These are phyloP conservation scores for Leucoma salicis DNA, from an alignment of 2,888 invertebrate genomes.

Conservation along the genomic window DNA sequence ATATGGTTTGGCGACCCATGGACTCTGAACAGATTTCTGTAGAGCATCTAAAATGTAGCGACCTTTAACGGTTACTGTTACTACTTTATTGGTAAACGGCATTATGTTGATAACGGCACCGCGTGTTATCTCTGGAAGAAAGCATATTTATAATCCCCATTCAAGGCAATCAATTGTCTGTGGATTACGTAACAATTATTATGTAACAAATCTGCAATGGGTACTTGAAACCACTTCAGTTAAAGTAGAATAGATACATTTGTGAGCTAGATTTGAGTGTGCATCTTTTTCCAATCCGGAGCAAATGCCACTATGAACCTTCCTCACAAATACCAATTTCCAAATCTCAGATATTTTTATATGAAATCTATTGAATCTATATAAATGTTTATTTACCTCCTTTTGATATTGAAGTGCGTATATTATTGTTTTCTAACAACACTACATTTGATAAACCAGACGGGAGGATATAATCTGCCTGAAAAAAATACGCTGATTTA, in stretches of 20 bases:
- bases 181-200: too few species aligned
- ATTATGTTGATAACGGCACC: conserved; percentile 85
- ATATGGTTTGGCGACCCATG: conserved; percentile 50
- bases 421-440: conserved; percentile 83
- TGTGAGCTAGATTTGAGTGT: too few species aligned
- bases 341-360: too few species aligned
- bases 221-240: too few species aligned
- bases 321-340: too few species aligned
- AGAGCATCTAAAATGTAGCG: conserved; percentile 82
- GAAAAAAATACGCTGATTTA: conserved; percentile 38
- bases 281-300: too few species aligned
- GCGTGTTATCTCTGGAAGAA: conserved; percentile 84
- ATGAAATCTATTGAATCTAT: too few species aligned
- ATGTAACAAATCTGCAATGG: conserved; percentile 2
- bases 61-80: conserved; percentile 85
- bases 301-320: too few species aligned
- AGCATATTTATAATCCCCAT: too few species aligned
- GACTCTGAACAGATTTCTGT: conserved; percentile 60
- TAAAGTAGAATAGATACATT: too few species aligned
- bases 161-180: too few species aligned
- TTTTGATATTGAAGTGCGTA: conserved; percentile 85
- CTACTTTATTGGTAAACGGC: conserved; percentile 88
- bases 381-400: conserved; percentile 63
- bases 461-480: conserved; percentile 43
- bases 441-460: conserved; percentile 47